Evolutionary conservation across 1,140 invertebrate genomes (phyloP), one percentile per base, ranked within the genome.

Genomic region (Coptotermes formosanus): DNA sequence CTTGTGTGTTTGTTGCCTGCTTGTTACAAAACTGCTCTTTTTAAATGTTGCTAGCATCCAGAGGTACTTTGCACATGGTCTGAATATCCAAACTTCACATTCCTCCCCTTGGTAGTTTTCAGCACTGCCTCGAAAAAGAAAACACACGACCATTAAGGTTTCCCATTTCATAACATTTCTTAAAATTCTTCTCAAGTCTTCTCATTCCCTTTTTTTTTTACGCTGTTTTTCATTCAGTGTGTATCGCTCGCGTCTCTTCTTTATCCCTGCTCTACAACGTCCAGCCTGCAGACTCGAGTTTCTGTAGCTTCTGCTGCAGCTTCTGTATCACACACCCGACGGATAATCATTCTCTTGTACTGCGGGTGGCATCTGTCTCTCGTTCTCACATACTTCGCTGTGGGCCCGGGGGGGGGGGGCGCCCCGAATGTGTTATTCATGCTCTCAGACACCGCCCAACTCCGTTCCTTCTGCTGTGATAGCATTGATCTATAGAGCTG

Each of bases 171-270:
- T 75, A 25, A 75, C 64, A 30, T 75, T 75, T 75, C 64, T 75
- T 75, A 75, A 75, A n/a, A 75, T 75, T 75, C 64, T 75, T 75
- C 64, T 75, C 64, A 30, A 30, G 64, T 75, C 64, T 30, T 75
- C 64, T 75, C 64, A 75, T 75, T 75, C n/a, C 64, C 64, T 75
- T 75, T 75, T 30, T 75, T 75, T 30, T 75, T 75, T 25, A 7
- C 64, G 64, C 64, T 75, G 64, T 75, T 75, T 75, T 75, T 75
- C 25, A 75, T 75, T 75, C 64, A 75, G n/a, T 30, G n/a, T n/a
- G n/a, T 3, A 75, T 75, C 64, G 25, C 64, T 14, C 64, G n/a
- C 64, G 64, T 75, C n/a, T 75, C 25, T 11, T 6, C 64, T 75
- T n/a, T 75, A 75, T 75, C 64, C 64, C 1, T 25, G n/a, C 25